These are phyloP conservation scores for Byasa hedistus DNA, from an alignment of 2,888 invertebrate species.

Conservation along the genomic window DNA sequence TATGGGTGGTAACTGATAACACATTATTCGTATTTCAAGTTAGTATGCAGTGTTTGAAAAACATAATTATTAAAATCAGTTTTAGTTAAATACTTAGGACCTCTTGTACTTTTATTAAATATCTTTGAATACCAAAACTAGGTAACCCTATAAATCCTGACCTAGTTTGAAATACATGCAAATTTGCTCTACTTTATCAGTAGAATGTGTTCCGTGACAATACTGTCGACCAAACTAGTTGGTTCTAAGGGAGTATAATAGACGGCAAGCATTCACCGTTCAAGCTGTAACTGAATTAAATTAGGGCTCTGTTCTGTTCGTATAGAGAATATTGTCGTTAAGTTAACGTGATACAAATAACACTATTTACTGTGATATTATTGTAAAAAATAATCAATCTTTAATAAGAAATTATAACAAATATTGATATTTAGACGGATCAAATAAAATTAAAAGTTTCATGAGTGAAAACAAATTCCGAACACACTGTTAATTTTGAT, in stretches of 20 bases:
- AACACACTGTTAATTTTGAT: too few relatives aligned
- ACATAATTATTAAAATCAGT: neutral
- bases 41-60: neutral
- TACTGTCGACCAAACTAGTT: conserved; percentile 40
- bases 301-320: neutral
- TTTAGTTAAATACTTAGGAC: neutral
- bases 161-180: conserved; percentile 45
- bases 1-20: neutral
- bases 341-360: neutral
- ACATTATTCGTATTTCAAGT: neutral
- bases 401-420: too few relatives aligned
- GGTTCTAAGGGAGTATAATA: conserved; percentile 35
- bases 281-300: conserved; percentile 22
- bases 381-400: too few relatives aligned
- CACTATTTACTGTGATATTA: neutral
- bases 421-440: too few relatives aligned
- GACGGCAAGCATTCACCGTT: conserved; percentile 34
- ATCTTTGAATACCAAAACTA: conserved; percentile 2
- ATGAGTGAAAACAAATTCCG: too few relatives aligned
- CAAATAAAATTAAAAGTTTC: too few relatives aligned
- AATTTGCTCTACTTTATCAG: conserved; percentile 44
- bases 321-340: neutral
- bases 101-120: neutral
- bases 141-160: conserved; percentile 29
- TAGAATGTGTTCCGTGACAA: conserved; percentile 44